phyloP scores from a whole-genome alignment of 2,888 invertebrate species.

The Galerucella pusilla region DNA sequence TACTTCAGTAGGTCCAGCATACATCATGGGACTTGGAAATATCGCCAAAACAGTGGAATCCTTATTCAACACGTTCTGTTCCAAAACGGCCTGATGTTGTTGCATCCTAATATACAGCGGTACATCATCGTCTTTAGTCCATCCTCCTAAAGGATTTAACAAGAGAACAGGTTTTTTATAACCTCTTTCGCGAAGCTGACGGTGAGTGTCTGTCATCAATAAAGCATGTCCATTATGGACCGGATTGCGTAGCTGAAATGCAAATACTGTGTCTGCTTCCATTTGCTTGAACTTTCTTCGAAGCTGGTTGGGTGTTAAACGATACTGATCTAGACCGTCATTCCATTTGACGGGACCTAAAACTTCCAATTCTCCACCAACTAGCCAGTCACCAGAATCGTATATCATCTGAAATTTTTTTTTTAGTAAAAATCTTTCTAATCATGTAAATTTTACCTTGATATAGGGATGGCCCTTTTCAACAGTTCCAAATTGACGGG shows the following conservation, averaged over 20 bases:
- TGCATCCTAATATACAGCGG: slow-evolving; percentile 87
- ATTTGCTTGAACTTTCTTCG: slow-evolving; percentile 80
- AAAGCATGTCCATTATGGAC: slow-evolving; percentile 98
- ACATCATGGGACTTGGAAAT: slow-evolving; percentile 99
- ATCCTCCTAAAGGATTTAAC: slow-evolving; percentile 93
- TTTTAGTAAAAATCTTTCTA: background rate
- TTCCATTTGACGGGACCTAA: slow-evolving; percentile 89
- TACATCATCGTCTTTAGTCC: slow-evolving; percentile 98
- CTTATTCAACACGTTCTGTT: slow-evolving; percentile 84
- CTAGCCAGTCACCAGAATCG: slow-evolving; percentile 93
- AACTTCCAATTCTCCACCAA: slow-evolving; percentile 92
- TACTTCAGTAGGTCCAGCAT: slow-evolving; percentile 97
- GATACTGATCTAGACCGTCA: slow-evolving; percentile 92
- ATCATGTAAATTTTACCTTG: slow-evolving; percentile 65
- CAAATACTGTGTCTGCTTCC: slow-evolving; percentile 94
- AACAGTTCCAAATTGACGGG: slow-evolving; percentile 90
- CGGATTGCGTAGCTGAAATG: slow-evolving; percentile 95
- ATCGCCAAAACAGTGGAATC: slow-evolving; percentile 90
- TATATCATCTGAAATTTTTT: slow-evolving; percentile 73
- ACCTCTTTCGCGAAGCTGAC: slow-evolving; percentile 71
- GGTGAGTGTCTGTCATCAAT: slow-evolving; percentile 92
- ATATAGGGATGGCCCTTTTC: slow-evolving; percentile 89
- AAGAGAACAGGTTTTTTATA: slow-evolving; percentile 93
- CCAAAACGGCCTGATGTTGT: slow-evolving; percentile 91
- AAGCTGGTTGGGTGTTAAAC: slow-evolving; percentile 92